These are phyloP conservation scores for Lepidocolaptes lacrymiger DNA, from an alignment of 2,797 vertebrate genomes.

Conservation along the genomic window DNA sequence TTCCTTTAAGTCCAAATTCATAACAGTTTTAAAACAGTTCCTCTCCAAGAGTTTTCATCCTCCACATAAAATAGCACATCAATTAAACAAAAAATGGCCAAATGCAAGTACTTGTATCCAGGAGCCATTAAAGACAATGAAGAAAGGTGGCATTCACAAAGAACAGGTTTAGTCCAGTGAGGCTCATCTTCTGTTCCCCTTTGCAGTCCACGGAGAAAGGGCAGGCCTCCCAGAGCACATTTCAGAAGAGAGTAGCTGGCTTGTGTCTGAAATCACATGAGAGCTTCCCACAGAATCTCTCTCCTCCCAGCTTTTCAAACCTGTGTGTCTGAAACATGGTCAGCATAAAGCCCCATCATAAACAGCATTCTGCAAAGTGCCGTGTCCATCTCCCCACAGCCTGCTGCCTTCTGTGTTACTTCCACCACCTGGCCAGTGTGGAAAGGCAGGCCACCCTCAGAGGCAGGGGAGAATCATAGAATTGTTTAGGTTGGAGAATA, in stretches of 20 bases:
- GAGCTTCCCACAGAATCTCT: not conserved
- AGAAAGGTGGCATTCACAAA: not conserved
- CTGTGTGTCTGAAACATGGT: fast-evolving
- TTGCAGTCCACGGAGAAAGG: not conserved
- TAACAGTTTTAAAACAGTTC: not conserved
- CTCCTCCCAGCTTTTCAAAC: not conserved
- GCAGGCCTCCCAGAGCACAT: not conserved
- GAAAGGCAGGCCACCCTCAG: not conserved
- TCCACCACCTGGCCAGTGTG: fast-evolving
- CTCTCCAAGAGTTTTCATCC: not conserved
- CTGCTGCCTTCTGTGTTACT: not conserved
- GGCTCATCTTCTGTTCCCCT: not conserved
- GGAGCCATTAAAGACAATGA: not conserved
- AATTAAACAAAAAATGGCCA: not conserved
- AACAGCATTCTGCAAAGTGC: not conserved
- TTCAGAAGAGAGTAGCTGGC: not conserved
- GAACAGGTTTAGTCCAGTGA: not conserved
- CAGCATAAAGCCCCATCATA: not conserved
- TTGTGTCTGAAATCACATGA: not conserved
- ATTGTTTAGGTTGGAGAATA: not conserved
- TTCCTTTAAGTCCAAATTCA: not conserved
- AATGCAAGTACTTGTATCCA: not conserved
- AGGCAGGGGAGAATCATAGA: not conserved
- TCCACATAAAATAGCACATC: not conserved
- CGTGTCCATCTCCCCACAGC: not conserved